A percentile compares a stretch with the other conserved stretches of the same genome.
These are phyloP conservation scores for Dendropsophus ebraccatus DNA, from an alignment of 2,113 vertebrate species.

Conservation along the genomic window DNA sequence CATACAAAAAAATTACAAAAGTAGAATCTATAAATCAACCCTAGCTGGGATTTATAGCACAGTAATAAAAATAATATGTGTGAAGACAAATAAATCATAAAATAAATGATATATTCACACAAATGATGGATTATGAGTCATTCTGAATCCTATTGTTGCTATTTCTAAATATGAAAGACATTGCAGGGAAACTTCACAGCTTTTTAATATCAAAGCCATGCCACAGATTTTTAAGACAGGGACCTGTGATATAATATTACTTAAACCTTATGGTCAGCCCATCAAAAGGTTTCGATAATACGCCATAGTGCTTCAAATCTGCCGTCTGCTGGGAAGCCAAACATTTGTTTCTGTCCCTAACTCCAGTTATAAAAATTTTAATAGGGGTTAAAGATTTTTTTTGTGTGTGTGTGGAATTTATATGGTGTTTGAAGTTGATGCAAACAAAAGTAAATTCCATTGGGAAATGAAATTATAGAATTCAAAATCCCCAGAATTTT, in stretches of 20 bases:
- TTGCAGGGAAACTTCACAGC: background rate
- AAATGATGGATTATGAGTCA: background rate
- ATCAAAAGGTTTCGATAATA: conserved; percentile 29
- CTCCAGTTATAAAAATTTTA: conserved; percentile 8
- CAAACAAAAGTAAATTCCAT: background rate
- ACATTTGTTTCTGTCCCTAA: conserved; percentile 17
- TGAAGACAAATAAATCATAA: background rate
- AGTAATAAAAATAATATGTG: background rate
- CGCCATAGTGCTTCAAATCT: background rate
- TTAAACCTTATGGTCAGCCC: background rate
- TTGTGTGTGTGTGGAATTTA: background rate
- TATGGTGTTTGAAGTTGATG: background rate
- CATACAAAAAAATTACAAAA: background rate
- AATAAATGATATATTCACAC: background rate
- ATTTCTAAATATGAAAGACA: background rate
- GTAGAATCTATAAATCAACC: no score
- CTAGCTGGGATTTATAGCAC: background rate
- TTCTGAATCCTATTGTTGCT: background rate
- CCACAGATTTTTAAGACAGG: conserved; percentile 10
- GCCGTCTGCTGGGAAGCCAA: background rate
- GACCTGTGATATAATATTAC: conserved; percentile 28
- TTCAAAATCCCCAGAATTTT: no score
- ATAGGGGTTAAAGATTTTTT: background rate
- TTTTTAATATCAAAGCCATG: background rate
- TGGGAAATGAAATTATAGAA: background rate